phyloP scores from a whole-genome alignment of 1,140 invertebrate genomes.

The Triops longicaudatus region DNA sequence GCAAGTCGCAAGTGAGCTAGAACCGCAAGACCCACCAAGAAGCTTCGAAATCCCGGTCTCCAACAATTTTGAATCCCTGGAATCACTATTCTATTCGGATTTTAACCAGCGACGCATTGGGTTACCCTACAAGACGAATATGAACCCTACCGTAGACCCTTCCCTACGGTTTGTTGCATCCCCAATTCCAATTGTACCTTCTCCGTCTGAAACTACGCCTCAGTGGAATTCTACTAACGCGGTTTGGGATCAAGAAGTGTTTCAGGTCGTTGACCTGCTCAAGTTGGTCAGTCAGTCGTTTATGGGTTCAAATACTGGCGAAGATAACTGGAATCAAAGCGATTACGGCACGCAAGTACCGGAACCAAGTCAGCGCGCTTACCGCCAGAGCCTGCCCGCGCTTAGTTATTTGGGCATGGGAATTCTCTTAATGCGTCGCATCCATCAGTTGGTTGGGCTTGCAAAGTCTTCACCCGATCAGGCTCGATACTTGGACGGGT shows the following conservation, averaged over 20 bases:
- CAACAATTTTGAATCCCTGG: background rate
- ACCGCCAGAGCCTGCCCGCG: background rate
- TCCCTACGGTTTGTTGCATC: background rate
- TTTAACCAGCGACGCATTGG: background rate
- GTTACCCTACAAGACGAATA: background rate
- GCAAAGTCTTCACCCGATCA: background rate
- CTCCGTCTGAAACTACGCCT: background rate
- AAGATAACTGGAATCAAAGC: background rate
- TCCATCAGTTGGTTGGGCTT: background rate
- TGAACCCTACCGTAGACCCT: background rate
- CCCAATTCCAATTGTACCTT: background rate
- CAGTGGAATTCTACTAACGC: background rate
- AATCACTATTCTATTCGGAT: background rate
- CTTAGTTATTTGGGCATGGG: slow-evolving; percentile 1
- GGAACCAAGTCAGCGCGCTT: background rate
- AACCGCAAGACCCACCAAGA: background rate
- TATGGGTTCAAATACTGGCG: background rate
- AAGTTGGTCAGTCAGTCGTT: background rate
- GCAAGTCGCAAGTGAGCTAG: background rate
- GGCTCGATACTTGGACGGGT: background rate
- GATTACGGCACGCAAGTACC: background rate
- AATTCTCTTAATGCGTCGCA: slow-evolving; percentile 2
- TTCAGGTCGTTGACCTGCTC: background rate
- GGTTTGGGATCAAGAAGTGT: background rate
- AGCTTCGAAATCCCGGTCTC: background rate